Evolutionary conservation across 2,888 invertebrate species (phyloP), one percentile per base, ranked within the genome.

Genomic region (Halocaridina rubra): DNA sequence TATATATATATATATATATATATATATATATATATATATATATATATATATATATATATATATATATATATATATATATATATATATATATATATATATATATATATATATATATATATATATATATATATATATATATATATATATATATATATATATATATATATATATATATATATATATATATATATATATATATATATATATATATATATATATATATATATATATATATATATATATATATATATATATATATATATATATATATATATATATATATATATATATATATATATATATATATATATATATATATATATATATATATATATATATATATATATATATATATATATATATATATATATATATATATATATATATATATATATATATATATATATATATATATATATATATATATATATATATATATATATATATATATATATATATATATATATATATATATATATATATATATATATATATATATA

Each of bases 281-380:
- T 19, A 64, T 64, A 64, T 19, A 64, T 64, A 64, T 4, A 64
- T 64, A 3, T 64, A 4, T 64, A 24, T 64, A 64, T 64, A 4
- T 64, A 64, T 64, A 4, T 64, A 64, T 64, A 64, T 64, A 64
- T 64, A 64, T 64, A 64, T 64, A 4, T 64, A 64, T 64, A 64
- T 64, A 64, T 64, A 64, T n/a, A 64, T 64, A 4, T 64, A 1
- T 64, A 4, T 64, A 4, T 64, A 4, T 64, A 4, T 64, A 4
- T 64, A 4, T 64, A 4, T 64, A 4, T 64, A 4, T 64, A 4
- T 64, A 4, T 64, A 4, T 64, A 4, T 64, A 4, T 64, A 4
- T 64, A 4, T 64, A 4, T 64, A 4, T 1, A 4, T 64, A 4
- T 64, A 4, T 2, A 4, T 3, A 4, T 64, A 4, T 1, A 4